phyloP scores from a whole-genome alignment of 2,797 vertebrate genomes.

The Ibycter americanus region DNA sequence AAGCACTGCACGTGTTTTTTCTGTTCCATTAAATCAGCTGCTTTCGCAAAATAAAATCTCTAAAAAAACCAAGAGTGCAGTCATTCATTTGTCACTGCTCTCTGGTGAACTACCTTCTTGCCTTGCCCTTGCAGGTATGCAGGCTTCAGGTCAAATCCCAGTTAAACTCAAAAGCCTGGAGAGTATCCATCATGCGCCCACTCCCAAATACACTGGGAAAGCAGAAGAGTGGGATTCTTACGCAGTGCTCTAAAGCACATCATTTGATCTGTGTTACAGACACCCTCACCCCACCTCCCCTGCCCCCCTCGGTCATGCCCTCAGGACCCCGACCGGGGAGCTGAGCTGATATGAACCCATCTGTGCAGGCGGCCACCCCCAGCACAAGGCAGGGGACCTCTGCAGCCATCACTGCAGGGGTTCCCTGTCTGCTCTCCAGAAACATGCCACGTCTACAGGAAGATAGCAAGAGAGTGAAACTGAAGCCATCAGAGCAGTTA shows the following conservation, averaged over 20 bases:
- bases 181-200: background rate
- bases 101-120: background rate
- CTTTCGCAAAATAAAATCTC: background rate
- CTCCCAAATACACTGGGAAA: background rate
- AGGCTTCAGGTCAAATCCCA: background rate
- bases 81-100: background rate
- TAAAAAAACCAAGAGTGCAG: background rate
- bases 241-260: background rate
- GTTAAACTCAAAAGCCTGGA: background rate
- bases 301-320: rapidly evolving
- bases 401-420: background rate
- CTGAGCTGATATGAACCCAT: background rate
- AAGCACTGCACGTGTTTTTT: background rate
- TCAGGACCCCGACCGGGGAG: background rate
- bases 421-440: background rate
- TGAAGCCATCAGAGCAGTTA: background rate
- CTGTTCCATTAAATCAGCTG: background rate
- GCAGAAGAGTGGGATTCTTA: background rate
- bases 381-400: background rate
- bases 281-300: background rate
- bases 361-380: background rate
- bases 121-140: background rate
- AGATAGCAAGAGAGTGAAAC: background rate
- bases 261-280: background rate
- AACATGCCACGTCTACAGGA: background rate